Percentiles rank a stretch among this genome's conserved stretches.
These are phyloP conservation scores for Hypsibius dujardini DNA, from an alignment of 1,140 invertebrate species.

Conservation along the genomic window DNA sequence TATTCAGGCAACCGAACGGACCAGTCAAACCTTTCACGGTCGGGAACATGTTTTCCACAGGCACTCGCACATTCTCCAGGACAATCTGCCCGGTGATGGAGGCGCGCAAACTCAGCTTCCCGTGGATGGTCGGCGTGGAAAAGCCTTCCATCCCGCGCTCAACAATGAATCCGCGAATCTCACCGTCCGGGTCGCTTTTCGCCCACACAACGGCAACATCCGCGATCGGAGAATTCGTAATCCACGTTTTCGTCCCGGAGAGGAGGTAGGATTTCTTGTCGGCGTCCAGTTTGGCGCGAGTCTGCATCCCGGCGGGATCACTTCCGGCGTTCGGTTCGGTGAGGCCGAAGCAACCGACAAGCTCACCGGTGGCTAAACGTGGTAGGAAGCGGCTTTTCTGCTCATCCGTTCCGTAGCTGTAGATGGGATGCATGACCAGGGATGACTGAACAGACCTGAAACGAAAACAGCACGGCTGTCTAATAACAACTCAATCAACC, in stretches of 20 bases:
- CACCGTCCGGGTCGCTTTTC: constrained; percentile 35
- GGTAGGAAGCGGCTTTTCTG: constrained; percentile 84
- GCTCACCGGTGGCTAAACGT: constrained; percentile 41
- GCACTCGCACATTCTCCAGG: constrained; percentile 84
- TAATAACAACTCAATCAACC: no score
- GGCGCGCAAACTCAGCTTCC: constrained; percentile 87
- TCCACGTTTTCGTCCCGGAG: constrained; percentile 85
- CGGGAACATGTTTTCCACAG: constrained; percentile 73
- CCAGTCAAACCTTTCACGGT: constrained; percentile 48
- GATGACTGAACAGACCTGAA: constrained; percentile 82
- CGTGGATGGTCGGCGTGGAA: constrained; percentile 81
- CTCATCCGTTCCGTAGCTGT: constrained; percentile 61
- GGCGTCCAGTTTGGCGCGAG: constrained; percentile 50
- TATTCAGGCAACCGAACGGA: constrained; percentile 87
- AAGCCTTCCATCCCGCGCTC: constrained; percentile 68
- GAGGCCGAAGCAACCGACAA: constrained; percentile 23
- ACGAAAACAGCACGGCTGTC: no score
- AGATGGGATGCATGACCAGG: constrained; percentile 79
- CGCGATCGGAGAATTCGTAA: constrained; percentile 83
- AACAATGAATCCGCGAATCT: constrained; percentile 78
- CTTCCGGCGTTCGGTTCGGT: constrained; percentile 97
- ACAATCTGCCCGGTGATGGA: constrained; percentile 89
- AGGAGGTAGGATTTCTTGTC: constrained; percentile 56
- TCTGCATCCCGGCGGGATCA: constrained; percentile 74
- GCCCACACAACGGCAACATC: constrained; percentile 54